Evolutionary conservation across 1,140 invertebrate genomes (phyloP).

Genomic region (Nephotettix cincticeps): DNA sequence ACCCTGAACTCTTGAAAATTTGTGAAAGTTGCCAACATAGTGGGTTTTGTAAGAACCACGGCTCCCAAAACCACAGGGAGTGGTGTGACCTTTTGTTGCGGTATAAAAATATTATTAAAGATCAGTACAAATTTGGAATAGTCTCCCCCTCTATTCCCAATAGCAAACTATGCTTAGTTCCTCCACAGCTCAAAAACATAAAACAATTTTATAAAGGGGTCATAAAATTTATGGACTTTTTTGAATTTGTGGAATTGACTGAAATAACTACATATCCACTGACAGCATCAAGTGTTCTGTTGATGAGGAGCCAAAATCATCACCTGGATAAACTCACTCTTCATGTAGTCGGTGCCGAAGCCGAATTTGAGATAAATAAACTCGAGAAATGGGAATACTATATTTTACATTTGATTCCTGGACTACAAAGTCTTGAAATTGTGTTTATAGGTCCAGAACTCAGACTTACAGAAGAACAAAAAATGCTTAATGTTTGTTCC

Average conservation of each 20-base stretch:
- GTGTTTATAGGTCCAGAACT: conserved; percentile 65
- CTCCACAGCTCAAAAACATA: background rate
- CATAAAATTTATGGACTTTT: no score
- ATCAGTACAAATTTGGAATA: background rate
- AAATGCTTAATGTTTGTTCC: conserved; percentile 52
- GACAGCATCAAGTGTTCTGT: background rate
- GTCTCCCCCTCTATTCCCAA: background rate
- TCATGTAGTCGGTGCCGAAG: background rate
- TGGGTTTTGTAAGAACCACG: conserved; percentile 35
- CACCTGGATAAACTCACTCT: background rate
- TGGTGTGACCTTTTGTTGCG: conserved; percentile 45
- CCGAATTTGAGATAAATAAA: conserved; percentile 66
- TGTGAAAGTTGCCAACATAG: conserved; percentile 36
- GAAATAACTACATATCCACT: conserved; percentile 2
- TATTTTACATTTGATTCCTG: conserved; percentile 61
- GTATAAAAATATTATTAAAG: background rate
- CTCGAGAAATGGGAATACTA: conserved; percentile 69
- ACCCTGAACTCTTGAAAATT: background rate
- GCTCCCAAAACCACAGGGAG: conserved; percentile 41
- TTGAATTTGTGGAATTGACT: background rate
- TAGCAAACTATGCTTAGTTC: background rate
- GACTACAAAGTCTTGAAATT: conserved; percentile 55
- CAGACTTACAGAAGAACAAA: conserved; percentile 52
- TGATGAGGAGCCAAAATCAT: no score
- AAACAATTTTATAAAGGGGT: background rate